phyloP scores from a whole-genome alignment of 2,113 vertebrate genomes.

The Paracanthobrama guichenoti region DNA sequence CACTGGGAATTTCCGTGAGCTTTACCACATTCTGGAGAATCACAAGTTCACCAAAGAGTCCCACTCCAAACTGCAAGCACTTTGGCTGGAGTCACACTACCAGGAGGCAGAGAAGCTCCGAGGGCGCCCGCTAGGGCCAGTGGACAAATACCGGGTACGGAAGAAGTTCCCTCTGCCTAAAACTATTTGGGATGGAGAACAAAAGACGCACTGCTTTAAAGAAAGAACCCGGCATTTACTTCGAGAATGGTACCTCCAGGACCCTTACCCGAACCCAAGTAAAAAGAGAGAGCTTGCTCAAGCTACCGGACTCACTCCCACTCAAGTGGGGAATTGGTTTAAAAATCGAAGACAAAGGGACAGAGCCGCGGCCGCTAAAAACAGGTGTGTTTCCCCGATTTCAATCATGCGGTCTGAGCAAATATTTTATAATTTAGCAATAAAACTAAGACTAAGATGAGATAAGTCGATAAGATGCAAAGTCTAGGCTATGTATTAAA shows the following conservation, averaged over 20 bases:
- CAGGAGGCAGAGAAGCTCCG: conserved; percentile 98
- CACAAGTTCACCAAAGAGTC: conserved; percentile 99
- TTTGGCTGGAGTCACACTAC: conserved; percentile 99
- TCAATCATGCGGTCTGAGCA: not conserved
- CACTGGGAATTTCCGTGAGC: conserved; percentile 96
- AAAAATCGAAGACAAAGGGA: conserved; percentile 99
- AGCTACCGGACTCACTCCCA: conserved; percentile 98
- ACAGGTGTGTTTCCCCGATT: conserved; percentile 81
- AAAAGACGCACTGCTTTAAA: conserved; percentile 99
- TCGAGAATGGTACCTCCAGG: conserved; percentile 98
- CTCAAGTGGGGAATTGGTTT: conserved; percentile 99
- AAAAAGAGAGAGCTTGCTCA: conserved; percentile 99
- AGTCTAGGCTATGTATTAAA: not conserved
- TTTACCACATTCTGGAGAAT: conserved; percentile 97
- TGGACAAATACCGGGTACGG: conserved; percentile 98
- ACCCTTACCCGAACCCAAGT: conserved; percentile 97
- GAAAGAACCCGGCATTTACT: conserved; percentile 97
- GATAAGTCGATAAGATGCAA: not conserved
- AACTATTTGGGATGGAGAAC: conserved; percentile 99
- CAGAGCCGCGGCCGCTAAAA: conserved; percentile 96
- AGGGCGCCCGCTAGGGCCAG: conserved; percentile 94
- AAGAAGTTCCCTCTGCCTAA: conserved; percentile 99
- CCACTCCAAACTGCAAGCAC: conserved; percentile 95
- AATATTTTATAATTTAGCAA: not conserved
- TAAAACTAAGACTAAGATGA: not conserved